Evolutionary conservation across 2,888 invertebrate species (phyloP).

Genomic region (Drosophila ustulata): DNA sequence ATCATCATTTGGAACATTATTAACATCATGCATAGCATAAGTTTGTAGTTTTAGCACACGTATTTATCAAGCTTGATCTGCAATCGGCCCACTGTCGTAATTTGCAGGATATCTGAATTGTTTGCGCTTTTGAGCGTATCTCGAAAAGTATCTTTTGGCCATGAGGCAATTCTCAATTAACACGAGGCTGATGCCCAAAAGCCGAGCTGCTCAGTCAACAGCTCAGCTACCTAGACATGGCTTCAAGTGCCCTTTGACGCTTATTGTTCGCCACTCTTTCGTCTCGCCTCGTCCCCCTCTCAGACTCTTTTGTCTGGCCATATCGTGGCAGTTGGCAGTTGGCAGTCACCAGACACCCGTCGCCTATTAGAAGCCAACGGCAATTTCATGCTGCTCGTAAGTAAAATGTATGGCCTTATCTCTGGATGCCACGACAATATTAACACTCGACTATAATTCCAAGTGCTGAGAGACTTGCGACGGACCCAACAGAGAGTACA

Average conservation of each 20-base stretch:
- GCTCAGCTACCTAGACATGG: constrained; percentile 28
- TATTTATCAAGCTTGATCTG: constrained; percentile 11
- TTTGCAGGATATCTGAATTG: constrained; percentile 1
- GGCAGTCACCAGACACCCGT: constrained; percentile 22
- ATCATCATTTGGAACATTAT: background rate
- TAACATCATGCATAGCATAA: background rate
- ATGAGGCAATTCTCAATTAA: constrained; percentile 41
- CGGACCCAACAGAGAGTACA: background rate
- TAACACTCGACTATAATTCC: constrained; percentile 61
- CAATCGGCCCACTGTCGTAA: background rate
- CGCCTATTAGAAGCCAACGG: constrained; percentile 47
- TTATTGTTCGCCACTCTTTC: constrained; percentile 7
- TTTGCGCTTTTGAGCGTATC: constrained; percentile 11
- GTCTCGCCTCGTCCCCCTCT: background rate
- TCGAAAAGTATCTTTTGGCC: constrained; percentile 6
- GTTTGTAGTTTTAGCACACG: background rate
- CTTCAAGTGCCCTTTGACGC: constrained; percentile 21
- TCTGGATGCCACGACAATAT: constrained; percentile 52
- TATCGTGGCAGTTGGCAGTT: constrained; percentile 49
- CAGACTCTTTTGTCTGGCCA: constrained; percentile 47
- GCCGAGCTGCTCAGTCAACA: constrained; percentile 28
- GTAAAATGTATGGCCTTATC: constrained; percentile 61
- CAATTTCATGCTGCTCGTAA: constrained; percentile 43
- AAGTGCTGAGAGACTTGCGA: constrained; percentile 21
- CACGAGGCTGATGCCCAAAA: constrained; percentile 24